Evolutionary conservation across 2,888 invertebrate species (phyloP).

Genomic region (Phyllotreta striolata): DNA sequence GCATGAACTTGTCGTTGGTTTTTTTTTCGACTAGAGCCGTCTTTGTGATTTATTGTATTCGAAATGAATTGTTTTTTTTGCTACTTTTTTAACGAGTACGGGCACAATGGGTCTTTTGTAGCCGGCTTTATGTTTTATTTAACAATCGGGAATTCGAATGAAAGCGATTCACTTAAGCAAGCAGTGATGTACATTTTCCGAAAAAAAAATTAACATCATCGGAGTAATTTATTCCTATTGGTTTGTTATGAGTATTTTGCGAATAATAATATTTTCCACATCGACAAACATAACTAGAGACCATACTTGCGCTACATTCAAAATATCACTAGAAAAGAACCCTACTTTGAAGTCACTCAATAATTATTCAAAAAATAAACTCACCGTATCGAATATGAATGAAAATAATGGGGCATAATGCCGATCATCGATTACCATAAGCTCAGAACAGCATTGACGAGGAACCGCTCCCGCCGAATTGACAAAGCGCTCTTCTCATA

Average conservation of each 20-base stretch:
- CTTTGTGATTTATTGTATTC: conserved; percentile 12
- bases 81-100: conserved; percentile 1
- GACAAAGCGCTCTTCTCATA: conserved; percentile 18
- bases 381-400: no score
- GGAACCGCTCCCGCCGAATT: conserved; percentile 2
- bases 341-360: no score
- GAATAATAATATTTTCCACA: no score
- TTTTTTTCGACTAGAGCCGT: neutral
- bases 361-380: no score
- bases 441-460: neutral
- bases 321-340: no score
- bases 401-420: neutral
- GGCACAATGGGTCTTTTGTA: conserved; percentile 6
- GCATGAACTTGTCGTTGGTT: conserved; percentile 9
- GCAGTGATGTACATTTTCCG: no score
- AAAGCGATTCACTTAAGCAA: no score
- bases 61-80: conserved; percentile 16
- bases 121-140: conserved; percentile 1
- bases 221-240: no score
- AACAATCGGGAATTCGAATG: neutral
- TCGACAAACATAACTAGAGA: no score
- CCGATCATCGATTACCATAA: neutral
- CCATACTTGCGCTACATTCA: no score
- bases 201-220: no score
- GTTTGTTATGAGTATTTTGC: no score